Conservation (phyloP, 2,113 vertebrate genomes). For the Bujurquina vittata region DNA sequence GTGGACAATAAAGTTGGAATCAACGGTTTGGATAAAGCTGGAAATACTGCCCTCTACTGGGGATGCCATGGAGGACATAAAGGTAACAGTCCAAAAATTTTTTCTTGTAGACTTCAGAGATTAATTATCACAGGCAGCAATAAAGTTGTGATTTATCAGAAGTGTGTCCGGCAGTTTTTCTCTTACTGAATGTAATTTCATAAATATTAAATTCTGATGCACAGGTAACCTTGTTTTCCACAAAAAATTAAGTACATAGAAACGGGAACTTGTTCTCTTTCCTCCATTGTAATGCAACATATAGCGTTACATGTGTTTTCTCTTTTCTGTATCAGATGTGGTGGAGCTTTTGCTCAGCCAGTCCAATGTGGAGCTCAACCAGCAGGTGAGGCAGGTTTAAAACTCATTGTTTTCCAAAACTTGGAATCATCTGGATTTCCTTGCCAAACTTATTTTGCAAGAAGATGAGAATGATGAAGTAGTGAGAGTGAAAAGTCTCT, state of each 20-base stretch:
- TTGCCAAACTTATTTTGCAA: background rate
- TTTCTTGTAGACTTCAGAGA: background rate
- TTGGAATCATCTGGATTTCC: background rate
- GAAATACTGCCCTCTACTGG: constrained; percentile 98
- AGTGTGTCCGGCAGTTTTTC: too few relatives aligned
- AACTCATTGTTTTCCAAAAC: too few relatives aligned
- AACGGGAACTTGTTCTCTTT: constrained; percentile 16
- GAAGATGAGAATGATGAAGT: background rate
- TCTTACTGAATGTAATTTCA: background rate
- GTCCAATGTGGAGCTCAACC: constrained; percentile 92
- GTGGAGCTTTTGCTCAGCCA: constrained; percentile 92
- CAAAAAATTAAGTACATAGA: background rate
- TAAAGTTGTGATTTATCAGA: background rate
- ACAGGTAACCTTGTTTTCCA: background rate
- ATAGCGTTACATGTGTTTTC: background rate
- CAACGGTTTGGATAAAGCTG: constrained; percentile 96
- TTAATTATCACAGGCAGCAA: background rate
- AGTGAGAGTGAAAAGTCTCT: background rate
- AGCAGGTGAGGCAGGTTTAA: constrained; percentile 85
- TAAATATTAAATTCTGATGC: background rate
- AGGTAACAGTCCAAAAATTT: constrained; percentile 78
- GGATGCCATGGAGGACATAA: constrained; percentile 95
- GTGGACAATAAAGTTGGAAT: constrained; percentile 95
- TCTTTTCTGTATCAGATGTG: constrained; percentile 83
- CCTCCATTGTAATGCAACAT: background rate